A percentile compares a stretch with the other conserved stretches of the same genome.
Conservation (phyloP, 2,888 invertebrate genomes). For the Agrypnus murinus region DNA sequence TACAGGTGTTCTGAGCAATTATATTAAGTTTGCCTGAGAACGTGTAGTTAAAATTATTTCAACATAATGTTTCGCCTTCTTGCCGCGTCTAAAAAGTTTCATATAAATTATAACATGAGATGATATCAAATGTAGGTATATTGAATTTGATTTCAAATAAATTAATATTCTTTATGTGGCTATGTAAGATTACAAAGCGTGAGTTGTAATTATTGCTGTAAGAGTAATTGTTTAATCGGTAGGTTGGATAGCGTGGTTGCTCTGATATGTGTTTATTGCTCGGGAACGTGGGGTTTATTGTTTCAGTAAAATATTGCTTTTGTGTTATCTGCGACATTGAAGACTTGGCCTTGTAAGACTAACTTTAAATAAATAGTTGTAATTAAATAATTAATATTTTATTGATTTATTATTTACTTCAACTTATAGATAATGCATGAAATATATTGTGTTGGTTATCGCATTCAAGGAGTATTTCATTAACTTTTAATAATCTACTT, state of each 20-base stretch:
- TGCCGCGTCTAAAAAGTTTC: conserved; percentile 5
- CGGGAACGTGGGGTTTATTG: conserved; percentile 15
- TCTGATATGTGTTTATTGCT: conserved; percentile 10
- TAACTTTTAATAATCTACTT: too few relatives aligned
- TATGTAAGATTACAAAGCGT: conserved; percentile 18
- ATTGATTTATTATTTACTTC: too few relatives aligned
- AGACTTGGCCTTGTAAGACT: too few relatives aligned
- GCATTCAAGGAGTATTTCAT: too few relatives aligned
- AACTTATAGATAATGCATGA: too few relatives aligned
- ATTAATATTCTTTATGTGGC: conserved; percentile 24
- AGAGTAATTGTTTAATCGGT: conserved; percentile 31
- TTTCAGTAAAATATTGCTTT: background rate
- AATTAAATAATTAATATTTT: too few relatives aligned
- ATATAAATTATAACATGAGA: conserved; percentile 31
- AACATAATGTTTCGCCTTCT: conserved; percentile 18
- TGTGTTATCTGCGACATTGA: background rate
- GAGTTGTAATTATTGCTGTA: conserved; percentile 28
- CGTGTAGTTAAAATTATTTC: conserved; percentile 26
- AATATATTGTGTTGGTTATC: too few relatives aligned
- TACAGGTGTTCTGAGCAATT: conserved; percentile 6
- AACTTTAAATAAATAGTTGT: too few relatives aligned
- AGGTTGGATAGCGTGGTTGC: conserved; percentile 30
- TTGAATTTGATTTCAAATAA: conserved; percentile 50
- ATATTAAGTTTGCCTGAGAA: background rate
- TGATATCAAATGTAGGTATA: conserved; percentile 45